phyloP scores from a whole-genome alignment of 2,888 invertebrate genomes.

The Temnothorax rugatulus region DNA sequence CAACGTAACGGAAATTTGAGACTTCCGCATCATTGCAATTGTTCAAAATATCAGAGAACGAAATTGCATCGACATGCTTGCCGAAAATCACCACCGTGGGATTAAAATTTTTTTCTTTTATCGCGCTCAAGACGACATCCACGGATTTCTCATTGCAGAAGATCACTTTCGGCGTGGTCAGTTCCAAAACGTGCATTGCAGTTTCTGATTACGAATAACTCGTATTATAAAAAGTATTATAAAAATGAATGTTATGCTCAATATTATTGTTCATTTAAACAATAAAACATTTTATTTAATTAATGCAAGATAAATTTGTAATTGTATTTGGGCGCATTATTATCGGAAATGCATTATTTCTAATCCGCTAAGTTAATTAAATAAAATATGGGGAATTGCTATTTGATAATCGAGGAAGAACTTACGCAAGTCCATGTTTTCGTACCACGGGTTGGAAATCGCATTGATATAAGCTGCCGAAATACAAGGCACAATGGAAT shows the following conservation, averaged over 20 bases:
- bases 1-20: constrained; percentile 68
- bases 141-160: constrained; percentile 70
- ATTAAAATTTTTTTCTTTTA: constrained; percentile 52
- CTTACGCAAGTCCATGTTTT: constrained; percentile 75
- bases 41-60: constrained; percentile 71
- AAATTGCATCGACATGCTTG: constrained; percentile 58
- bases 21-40: constrained; percentile 68
- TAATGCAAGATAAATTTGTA: not conserved
- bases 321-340: not conserved
- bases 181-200: constrained; percentile 69
- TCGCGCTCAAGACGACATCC: constrained; percentile 58
- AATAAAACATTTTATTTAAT: not conserved
- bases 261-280: not conserved
- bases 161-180: constrained; percentile 78
- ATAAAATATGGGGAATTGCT: not conserved
- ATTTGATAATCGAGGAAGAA: not conserved
- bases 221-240: not conserved
- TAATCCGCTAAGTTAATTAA: not conserved
- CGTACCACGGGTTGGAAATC: constrained; percentile 79
- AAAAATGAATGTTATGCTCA: not conserved
- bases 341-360: not conserved
- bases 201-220: constrained; percentile 65
- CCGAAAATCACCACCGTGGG: constrained; percentile 74
- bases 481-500: constrained; percentile 76
- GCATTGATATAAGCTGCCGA: constrained; percentile 78